A percentile compares a stretch with the other conserved stretches of the same genome.
phyloP scores from a whole-genome alignment of 2,888 invertebrate species.

The Sclerodermus sp. region DNA sequence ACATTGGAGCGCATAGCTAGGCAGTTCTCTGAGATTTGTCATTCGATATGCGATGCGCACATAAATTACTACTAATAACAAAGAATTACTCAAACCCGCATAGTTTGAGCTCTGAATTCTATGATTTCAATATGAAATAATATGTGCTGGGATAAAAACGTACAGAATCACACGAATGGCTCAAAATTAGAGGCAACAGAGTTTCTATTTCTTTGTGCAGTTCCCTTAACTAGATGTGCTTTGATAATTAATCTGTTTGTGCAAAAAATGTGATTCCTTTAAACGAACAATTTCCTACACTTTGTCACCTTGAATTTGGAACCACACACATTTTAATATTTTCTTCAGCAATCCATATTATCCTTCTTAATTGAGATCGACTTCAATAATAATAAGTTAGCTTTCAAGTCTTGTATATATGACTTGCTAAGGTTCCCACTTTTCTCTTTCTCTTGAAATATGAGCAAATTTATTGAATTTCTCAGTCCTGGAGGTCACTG shows the following conservation, averaged over 20 bases:
- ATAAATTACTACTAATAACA: constrained; percentile 29
- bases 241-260: too few relatives aligned
- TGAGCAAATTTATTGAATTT: constrained; percentile 37
- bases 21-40: constrained; percentile 34
- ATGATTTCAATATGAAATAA: constrained; percentile 37
- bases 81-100: constrained; percentile 24
- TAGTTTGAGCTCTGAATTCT: constrained; percentile 20
- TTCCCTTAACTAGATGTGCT: too few relatives aligned
- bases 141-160: constrained; percentile 31
- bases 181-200: not conserved
- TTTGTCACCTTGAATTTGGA: not conserved
- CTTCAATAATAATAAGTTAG: constrained; percentile 24
- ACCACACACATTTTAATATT: not conserved
- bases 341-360: not conserved
- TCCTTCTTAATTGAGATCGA: constrained; percentile 14
- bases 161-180: constrained; percentile 20
- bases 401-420: constrained; percentile 11
- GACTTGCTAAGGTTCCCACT: constrained; percentile 15
- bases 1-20: constrained; percentile 27
- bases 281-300: not conserved
- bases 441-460: constrained; percentile 21
- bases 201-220: too few relatives aligned
- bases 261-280: too few relatives aligned
- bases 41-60: constrained; percentile 30
- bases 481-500: not conserved